Percentiles rank a stretch among this genome's conserved stretches.
Conservation (phyloP, 2,797 vertebrate genomes). For the Nothura maculosa region DNA sequence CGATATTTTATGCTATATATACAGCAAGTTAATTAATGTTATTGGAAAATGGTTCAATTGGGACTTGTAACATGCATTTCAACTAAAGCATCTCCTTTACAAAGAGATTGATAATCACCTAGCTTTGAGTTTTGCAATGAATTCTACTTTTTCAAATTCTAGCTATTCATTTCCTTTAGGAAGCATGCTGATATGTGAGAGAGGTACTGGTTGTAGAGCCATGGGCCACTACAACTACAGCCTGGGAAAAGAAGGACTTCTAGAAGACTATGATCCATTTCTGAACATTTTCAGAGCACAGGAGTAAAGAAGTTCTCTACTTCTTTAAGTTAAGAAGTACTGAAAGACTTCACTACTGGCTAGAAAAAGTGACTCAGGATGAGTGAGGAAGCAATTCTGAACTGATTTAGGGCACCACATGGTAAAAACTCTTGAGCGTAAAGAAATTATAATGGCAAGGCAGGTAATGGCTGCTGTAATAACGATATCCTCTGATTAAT, state of each 20-base stretch:
- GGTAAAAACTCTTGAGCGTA: background rate
- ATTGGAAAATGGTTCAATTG: background rate
- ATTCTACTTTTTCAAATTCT: background rate
- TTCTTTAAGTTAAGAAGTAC: no score
- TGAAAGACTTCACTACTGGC: accelerated
- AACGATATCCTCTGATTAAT: background rate
- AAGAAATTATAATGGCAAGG: background rate
- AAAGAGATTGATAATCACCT: background rate
- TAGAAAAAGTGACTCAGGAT: background rate
- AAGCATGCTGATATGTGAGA: background rate
- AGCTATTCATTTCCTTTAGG: background rate
- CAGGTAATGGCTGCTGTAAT: background rate
- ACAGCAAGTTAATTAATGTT: background rate
- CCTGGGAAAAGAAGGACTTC: background rate
- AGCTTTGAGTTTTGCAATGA: background rate
- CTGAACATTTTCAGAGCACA: accelerated
- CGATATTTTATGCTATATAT: background rate
- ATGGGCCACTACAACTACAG: accelerated
- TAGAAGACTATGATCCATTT: accelerated
- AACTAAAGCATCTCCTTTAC: background rate
- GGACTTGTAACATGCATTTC: background rate
- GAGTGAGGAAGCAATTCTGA: background rate
- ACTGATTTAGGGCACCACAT: background rate
- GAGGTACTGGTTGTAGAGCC: background rate
- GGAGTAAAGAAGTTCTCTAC: background rate